Evolutionary conservation across 2,797 vertebrate species (phyloP).

Genomic region (Micropoecilia bifurca): DNA sequence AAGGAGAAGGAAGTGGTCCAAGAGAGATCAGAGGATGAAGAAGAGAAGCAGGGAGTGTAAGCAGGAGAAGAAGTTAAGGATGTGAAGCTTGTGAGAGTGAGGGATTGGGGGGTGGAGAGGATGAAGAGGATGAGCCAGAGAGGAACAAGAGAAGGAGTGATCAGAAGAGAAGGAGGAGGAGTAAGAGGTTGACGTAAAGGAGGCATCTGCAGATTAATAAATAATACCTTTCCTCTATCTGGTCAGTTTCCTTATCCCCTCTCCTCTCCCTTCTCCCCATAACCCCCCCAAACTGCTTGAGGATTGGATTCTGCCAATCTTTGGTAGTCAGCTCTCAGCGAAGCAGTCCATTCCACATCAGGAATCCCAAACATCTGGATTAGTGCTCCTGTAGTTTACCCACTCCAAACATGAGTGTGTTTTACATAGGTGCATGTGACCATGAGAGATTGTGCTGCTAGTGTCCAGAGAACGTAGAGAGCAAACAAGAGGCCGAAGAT

Average conservation of each 20-base stretch:
- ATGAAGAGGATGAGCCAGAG: conserved; percentile 26
- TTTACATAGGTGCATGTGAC: neutral
- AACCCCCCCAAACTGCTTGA: conserved; percentile 1
- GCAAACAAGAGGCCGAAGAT: conserved; percentile 7
- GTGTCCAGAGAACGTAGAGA: neutral
- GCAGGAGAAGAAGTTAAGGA: conserved; percentile 25
- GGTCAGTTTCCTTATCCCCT: conserved; percentile 42
- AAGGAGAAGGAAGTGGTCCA: conserved; percentile 25
- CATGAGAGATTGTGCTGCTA: conserved; percentile 8
- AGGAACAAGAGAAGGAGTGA: conserved; percentile 28
- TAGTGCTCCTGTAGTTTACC: conserved; percentile 22
- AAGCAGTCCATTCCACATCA: conserved; percentile 27
- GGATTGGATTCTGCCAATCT: neutral
- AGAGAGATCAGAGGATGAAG: conserved; percentile 30
- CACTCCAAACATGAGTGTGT: conserved; percentile 2
- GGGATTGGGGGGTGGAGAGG: conserved; percentile 20
- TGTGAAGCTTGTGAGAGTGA: conserved; percentile 22
- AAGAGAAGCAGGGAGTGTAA: conserved; percentile 3
- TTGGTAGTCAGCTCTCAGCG: conserved; percentile 49
- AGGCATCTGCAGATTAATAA: conserved; percentile 57
- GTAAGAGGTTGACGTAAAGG: conserved; percentile 36
- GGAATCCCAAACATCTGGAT: conserved; percentile 54
- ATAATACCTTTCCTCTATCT: conserved; percentile 72
- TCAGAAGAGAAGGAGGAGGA: conserved; percentile 32
- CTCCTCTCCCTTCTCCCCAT: conserved; percentile 16